Base-by-base conservation (phyloP, 2,888 invertebrate species). In the Corythucha ciliata region DNA sequence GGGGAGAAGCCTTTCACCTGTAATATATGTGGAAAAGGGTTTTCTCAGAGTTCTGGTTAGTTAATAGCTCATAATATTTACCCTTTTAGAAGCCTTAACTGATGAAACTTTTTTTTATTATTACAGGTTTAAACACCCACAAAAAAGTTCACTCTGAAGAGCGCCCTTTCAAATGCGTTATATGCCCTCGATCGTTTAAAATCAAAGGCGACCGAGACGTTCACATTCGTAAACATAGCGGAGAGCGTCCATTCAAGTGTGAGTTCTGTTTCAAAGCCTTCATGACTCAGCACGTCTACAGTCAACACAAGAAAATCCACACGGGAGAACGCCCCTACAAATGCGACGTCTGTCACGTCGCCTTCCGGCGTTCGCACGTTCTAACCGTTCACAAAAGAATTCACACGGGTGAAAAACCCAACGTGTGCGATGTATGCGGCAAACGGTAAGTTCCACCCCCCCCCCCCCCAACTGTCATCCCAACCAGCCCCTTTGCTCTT, bases 341-440 rank as follows among this genome's bases (percentile, higher is more conserved):
- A 5, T 62, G 62, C 40, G 62, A 62, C 48, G 58, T 61, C 7
- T 62, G 62, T 39, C 56, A 59, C 18, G 59, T 61, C 18, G 57
- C 61, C 0, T 62, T 62, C 40, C 52, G 61, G 16, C 53, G 60
- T 6, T 58, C 59, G 20, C 61, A 62, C 32, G 61, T 61, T 12
- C 54, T 62, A 16, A 60, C 59, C 7, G 59, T 60, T 44, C 62
- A 62, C 45, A 60, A 61, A 29, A 48, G 61, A 10, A 61, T 60
- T n/a, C 62, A 62, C 49, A 61, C 62, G 0, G 71, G 71, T 2
- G 70, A 70, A 53, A 65, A 65, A 53, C 67, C 69, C 3, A 67
- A 69, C 57, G 65, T 69, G 36, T 72, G 72, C 59, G 68, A 71
- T 57, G 65, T 72, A 42, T 72, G 72, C 57, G 68, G 69, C 55